These are phyloP conservation scores for Harlomillsia oculata DNA, from an alignment of 1,140 invertebrate species.

Conservation along the genomic window DNA sequence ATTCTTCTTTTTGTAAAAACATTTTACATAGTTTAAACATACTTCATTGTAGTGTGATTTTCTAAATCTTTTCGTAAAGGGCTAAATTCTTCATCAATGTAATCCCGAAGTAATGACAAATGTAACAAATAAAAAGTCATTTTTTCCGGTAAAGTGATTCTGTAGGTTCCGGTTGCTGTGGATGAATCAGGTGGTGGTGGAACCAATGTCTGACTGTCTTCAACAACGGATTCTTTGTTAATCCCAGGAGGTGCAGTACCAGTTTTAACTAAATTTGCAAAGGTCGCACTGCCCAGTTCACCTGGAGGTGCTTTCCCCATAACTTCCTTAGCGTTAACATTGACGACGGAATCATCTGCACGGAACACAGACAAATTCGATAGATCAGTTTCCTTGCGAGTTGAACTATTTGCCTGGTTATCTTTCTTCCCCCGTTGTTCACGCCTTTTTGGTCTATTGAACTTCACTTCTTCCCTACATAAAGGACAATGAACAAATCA, in stretches of 20 bases:
- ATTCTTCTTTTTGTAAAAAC: not conserved
- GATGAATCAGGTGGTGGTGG: not conserved
- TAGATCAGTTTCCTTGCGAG: constrained; percentile 18
- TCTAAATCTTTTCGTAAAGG: constrained; percentile 49
- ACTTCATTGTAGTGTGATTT: constrained; percentile 43
- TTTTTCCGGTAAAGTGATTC: constrained; percentile 60
- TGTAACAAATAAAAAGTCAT: constrained; percentile 89
- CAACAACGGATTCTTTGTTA: not conserved
- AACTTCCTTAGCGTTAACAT: not conserved
- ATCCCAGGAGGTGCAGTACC: not conserved
- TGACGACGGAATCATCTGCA: not conserved
- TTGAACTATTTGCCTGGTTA: too few relatives aligned
- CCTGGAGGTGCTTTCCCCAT: not conserved
- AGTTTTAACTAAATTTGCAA: not conserved
- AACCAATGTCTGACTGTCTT: not conserved
- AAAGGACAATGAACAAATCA: not conserved
- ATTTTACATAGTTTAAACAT: not conserved
- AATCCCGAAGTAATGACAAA: constrained; percentile 81
- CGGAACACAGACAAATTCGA: constrained; percentile 19
- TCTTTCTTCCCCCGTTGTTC: constrained; percentile 3
- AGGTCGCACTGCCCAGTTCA: not conserved
- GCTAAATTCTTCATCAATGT: constrained; percentile 84
- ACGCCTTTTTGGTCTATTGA: constrained; percentile 9
- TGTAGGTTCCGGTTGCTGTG: constrained; percentile 18
- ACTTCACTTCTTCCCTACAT: constrained; percentile 32